These are phyloP conservation scores for Rhizomys pruinosus DNA, from an alignment of 2,113 vertebrate species.

Conservation along the genomic window DNA sequence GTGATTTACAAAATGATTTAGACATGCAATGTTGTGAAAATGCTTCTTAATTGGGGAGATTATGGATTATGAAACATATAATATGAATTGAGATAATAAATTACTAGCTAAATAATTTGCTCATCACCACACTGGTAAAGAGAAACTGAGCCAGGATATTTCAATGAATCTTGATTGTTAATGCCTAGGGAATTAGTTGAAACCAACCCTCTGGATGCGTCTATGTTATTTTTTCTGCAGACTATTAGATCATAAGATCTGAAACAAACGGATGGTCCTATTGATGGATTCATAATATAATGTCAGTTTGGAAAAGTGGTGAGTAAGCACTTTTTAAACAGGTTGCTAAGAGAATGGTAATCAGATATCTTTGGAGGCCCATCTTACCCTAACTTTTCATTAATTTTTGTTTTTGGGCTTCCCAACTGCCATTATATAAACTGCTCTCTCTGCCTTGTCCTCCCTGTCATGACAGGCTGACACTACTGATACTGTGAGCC, in stretches of 20 bases:
- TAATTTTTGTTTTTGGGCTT: neutral
- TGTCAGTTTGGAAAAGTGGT: neutral
- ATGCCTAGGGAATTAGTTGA: neutral
- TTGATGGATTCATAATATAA: neutral
- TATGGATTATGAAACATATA: neutral
- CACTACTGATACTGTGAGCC: neutral
- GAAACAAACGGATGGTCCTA: neutral
- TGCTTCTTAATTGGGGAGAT: neutral
- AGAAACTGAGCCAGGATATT: neutral
- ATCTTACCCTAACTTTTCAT: neutral
- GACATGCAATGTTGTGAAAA: neutral
- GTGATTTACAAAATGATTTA: slow-evolving; percentile 13
- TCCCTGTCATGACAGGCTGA: neutral
- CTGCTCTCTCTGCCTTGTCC: neutral
- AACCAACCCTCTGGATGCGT: neutral
- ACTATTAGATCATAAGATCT: too few relatives aligned
- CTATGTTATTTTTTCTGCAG: too few relatives aligned
- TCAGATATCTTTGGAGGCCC: neutral
- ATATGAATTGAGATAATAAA: slow-evolving; percentile 6
- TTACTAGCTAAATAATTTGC: neutral
- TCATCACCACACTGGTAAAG: neutral
- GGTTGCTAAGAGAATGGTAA: neutral
- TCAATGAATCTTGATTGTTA: neutral
- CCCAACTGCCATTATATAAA: neutral
- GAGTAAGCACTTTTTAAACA: too few relatives aligned